These are phyloP conservation scores for Prochilodus magdalenae DNA, from an alignment of 2,113 vertebrate species.

Conservation along the genomic window DNA sequence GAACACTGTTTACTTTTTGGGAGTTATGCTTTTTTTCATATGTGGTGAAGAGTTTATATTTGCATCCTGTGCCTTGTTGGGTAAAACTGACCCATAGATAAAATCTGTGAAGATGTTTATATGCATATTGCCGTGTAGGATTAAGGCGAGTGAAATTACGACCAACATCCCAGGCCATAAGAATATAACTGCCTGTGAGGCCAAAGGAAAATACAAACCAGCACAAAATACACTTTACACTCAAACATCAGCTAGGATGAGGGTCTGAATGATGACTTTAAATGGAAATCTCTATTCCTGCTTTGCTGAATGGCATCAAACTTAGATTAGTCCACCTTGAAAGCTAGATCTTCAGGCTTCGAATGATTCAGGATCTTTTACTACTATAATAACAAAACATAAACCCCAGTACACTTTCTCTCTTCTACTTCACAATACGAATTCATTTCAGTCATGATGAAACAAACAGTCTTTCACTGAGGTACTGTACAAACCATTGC, in stretches of 20 bases:
- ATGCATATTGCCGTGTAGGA: constrained; percentile 1
- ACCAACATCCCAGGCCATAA: neutral
- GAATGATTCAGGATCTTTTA: neutral
- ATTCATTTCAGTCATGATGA: neutral
- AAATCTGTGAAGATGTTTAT: constrained; percentile 18
- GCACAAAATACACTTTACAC: neutral
- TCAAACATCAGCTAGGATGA: neutral
- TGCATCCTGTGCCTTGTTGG: constrained; percentile 49
- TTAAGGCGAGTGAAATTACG: neutral
- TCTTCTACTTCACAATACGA: neutral
- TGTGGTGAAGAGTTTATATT: constrained; percentile 54
- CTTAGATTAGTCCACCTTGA: neutral
- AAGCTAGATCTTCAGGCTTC: neutral
- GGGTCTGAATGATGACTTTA: neutral
- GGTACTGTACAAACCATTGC: neutral
- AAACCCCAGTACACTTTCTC: neutral
- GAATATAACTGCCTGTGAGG: neutral
- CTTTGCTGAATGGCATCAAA: neutral
- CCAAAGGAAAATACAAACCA: neutral
- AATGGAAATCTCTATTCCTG: neutral
- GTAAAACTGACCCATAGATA: constrained; percentile 36
- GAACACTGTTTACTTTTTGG: constrained; percentile 72
- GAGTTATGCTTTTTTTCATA: constrained; percentile 57
- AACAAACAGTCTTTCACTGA: neutral
- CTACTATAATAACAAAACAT: neutral